These are phyloP conservation scores for Rhodeus uyekii DNA, from an alignment of 2,797 vertebrate genomes.

Conservation along the genomic window DNA sequence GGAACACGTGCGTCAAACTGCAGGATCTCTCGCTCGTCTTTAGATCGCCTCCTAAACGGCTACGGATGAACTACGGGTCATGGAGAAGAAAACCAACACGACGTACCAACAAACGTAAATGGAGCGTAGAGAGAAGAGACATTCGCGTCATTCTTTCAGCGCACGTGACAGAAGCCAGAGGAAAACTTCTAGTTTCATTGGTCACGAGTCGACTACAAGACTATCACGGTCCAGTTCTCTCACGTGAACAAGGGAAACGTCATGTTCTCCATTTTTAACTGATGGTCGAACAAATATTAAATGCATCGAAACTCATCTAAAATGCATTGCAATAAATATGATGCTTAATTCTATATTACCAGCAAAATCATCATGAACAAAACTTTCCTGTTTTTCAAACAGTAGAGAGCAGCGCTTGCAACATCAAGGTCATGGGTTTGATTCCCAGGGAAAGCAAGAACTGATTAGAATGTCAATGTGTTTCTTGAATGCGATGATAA, in stretches of 20 bases:
- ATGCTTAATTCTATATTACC: too few relatives aligned
- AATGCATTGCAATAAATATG: too few relatives aligned
- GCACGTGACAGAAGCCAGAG: not conserved
- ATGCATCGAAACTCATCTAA: too few relatives aligned
- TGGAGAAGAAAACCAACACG: slow-evolving; percentile 31
- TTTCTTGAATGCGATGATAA: too few relatives aligned
- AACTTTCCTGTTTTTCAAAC: too few relatives aligned
- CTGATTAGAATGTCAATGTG: too few relatives aligned
- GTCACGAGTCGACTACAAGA: not conserved
- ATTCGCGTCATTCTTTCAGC: not conserved
- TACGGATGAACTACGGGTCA: slow-evolving; percentile 56
- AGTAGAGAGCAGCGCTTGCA: too few relatives aligned
- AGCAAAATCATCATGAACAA: too few relatives aligned
- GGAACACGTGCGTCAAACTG: too few relatives aligned
- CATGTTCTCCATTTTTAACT: not conserved
- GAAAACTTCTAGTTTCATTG: not conserved
- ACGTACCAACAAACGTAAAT: slow-evolving; percentile 47
- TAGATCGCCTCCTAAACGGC: slow-evolving; percentile 51
- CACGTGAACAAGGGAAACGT: not conserved
- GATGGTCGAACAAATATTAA: not conserved
- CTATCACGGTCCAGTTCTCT: not conserved
- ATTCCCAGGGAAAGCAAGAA: too few relatives aligned
- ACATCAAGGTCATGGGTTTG: too few relatives aligned
- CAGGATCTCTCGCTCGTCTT: slow-evolving; percentile 51
- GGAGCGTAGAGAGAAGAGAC: not conserved